Base-by-base conservation (phyloP, 2,113 vertebrate species). In the Rallus limicola region DNA sequence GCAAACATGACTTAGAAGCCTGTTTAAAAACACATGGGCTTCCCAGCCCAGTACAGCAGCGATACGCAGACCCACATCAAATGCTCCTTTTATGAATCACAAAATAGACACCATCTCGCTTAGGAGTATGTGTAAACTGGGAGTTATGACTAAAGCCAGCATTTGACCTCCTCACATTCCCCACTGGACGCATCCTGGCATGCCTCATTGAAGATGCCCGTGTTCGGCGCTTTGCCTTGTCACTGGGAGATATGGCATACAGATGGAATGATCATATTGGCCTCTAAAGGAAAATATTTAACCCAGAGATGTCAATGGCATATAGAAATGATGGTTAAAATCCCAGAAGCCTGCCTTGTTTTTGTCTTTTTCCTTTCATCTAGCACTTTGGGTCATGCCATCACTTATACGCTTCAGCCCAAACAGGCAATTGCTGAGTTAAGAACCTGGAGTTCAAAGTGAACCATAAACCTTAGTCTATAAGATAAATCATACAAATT, bases 401-500 rank as follows among this genome's bases (percentile, higher is more conserved):
- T 97, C 97, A 97, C 97, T 98, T 97, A 97, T 58, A 69, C 4
- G 91, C 96, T 95, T 96, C 96, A 94, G 94, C 95, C 96, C 93
- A 95, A 97, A 97, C 94, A 97, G 96, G 97, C 96, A 96, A 94
- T 96, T 93, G 65, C 91, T 92, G 97, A 97, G 97, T 97, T 97
- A 97, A 97, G 97, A 97, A 97, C 97, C 96, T 95, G 92, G 96
- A 97, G 97, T 97, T 98, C 97, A 98, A 97, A 97, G 97, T 97
- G 97, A 98, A 91, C 97, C 96, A 95, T 97, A 97, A 98, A 97
- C 97, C 92, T 97, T 94, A 80, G 95, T 96, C 97, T 80, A 90
- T 94, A 93, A 97, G 97, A 98, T 98, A 97, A 98, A 98, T 97
- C 97, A 97, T 97, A 97, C 97, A 98, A 97, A 98, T 98, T 96